phyloP scores from a whole-genome alignment of 1,140 invertebrate species.

The Danaus melanippus region DNA sequence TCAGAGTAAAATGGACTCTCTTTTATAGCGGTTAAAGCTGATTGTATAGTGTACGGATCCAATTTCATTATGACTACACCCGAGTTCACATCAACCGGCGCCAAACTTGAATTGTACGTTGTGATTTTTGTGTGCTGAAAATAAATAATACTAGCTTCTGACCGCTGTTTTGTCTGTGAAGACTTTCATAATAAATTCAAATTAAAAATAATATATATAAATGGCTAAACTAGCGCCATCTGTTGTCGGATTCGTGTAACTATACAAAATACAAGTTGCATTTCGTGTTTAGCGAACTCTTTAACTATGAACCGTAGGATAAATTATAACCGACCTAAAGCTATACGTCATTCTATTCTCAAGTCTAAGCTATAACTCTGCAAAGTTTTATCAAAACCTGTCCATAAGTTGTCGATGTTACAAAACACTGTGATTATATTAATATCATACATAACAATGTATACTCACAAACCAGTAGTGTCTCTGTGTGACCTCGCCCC shows the following conservation, averaged over 20 bases:
- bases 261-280: constrained; percentile 4
- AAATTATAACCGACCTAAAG: too few species aligned
- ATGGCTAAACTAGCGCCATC: neutral
- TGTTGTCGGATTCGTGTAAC: neutral
- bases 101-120: constrained; percentile 21
- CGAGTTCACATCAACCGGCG: constrained; percentile 11
- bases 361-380: too few species aligned
- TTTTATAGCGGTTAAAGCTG: constrained; percentile 21
- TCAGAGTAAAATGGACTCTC: constrained; percentile 1
- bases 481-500: constrained; percentile 32
- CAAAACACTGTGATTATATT: neutral
- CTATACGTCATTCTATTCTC: too few species aligned
- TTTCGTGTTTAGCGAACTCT: constrained; percentile 1
- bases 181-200: neutral
- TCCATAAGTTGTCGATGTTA: neutral
- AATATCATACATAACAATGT: neutral
- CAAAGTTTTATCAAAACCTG: too few species aligned
- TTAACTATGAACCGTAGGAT: too few species aligned
- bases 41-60: constrained; percentile 30
- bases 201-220: neutral
- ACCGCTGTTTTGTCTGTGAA: neutral
- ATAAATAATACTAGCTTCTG: neutral
- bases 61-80: constrained; percentile 38
- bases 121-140: constrained; percentile 50
- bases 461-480: constrained; percentile 64